phyloP scores from a whole-genome alignment of 2,797 vertebrate species.

The Periparus ater region DNA sequence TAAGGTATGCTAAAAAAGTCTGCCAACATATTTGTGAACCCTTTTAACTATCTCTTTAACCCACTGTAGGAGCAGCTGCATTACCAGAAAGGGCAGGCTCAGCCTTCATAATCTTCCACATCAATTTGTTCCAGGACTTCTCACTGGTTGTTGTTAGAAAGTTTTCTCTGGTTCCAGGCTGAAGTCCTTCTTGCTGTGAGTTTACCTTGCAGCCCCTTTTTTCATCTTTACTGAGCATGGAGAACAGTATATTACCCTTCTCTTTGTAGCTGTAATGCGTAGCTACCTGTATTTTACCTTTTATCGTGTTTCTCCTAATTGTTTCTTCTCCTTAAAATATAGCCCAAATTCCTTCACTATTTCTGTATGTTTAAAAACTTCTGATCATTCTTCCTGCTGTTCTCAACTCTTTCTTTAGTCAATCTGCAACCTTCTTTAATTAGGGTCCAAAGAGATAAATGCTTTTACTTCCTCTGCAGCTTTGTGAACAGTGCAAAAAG shows the following conservation, averaged over 20 bases:
- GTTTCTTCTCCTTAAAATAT: background rate
- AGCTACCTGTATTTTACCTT: background rate
- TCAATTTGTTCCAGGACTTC: background rate
- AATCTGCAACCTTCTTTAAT: background rate
- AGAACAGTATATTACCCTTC: background rate
- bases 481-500: background rate
- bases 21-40: background rate
- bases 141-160: background rate
- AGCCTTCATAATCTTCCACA: background rate
- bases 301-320: background rate
- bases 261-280: background rate
- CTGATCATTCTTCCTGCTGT: background rate
- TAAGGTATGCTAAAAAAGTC: background rate
- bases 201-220: background rate
- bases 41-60: background rate
- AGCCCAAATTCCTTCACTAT: background rate
- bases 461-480: background rate
- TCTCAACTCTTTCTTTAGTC: background rate
- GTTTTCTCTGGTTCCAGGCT: background rate
- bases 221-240: background rate
- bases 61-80: background rate
- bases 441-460: background rate
- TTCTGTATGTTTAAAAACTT: background rate
- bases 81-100: background rate
- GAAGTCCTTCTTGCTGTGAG: background rate